phyloP scores from a whole-genome alignment of 2,888 invertebrate genomes.

The Agriopis marginaria region DNA sequence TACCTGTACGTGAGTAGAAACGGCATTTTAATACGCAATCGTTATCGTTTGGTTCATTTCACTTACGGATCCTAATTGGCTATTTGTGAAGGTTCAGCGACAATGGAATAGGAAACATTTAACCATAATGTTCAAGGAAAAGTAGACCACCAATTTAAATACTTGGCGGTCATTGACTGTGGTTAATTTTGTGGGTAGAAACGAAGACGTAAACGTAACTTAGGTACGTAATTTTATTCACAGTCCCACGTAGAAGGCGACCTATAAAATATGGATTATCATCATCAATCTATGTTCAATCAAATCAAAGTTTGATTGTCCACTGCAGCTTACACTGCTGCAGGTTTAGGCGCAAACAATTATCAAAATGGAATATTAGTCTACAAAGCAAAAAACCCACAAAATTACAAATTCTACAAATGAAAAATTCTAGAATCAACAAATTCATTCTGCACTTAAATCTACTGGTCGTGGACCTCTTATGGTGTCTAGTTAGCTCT shows the following conservation, averaged over 20 bases:
- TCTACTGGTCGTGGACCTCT: too few relatives aligned
- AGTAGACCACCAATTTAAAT: constrained; percentile 6
- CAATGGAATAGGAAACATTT: constrained; percentile 19
- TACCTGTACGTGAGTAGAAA: constrained; percentile 17
- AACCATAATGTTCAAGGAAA: not conserved
- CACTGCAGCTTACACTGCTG: too few relatives aligned
- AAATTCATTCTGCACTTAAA: too few relatives aligned
- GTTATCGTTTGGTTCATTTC: constrained; percentile 31
- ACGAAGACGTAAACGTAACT: not conserved
- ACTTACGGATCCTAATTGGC: constrained; percentile 30
- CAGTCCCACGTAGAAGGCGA: not conserved
- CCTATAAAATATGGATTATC: not conserved
- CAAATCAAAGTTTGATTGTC: too few relatives aligned
- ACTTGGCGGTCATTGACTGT: not conserved
- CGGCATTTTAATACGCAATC: constrained; percentile 34
- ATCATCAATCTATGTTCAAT: not conserved
- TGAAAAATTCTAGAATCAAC: too few relatives aligned
- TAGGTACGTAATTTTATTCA: not conserved
- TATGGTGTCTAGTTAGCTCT: not conserved
- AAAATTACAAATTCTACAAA: too few relatives aligned
- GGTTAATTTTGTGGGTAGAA: constrained; percentile 1
- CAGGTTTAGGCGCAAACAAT: too few relatives aligned
- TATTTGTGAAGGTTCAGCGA: constrained; percentile 23
- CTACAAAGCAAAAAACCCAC: too few relatives aligned
- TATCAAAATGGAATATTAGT: too few relatives aligned